These are phyloP conservation scores for Peromyscus attwateri DNA, from an alignment of 2,797 vertebrate genomes.

Conservation along the genomic window DNA sequence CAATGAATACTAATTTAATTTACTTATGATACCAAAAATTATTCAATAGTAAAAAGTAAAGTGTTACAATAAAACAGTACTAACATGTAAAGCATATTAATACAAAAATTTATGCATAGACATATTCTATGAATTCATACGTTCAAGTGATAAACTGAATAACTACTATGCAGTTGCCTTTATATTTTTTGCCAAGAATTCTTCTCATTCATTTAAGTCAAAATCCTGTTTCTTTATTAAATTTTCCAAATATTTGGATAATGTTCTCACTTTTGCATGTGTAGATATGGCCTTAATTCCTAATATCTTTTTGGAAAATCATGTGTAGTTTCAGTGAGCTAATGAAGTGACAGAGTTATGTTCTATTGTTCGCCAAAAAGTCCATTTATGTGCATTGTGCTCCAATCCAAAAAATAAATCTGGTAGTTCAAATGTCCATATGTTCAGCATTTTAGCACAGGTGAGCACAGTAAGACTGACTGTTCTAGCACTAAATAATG, in stretches of 20 bases:
- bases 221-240: constrained; percentile 14
- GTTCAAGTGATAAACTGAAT: neutral
- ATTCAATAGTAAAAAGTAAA: constrained; percentile 26
- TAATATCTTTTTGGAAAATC: neutral
- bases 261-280: constrained; percentile 49
- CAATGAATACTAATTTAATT: constrained; percentile 13
- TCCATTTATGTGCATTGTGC: neutral
- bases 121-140: neutral
- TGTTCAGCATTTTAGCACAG: neutral
- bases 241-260: constrained; percentile 44
- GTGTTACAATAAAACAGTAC: neutral
- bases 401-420: neutral
- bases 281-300: neutral
- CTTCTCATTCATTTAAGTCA: constrained; percentile 2
- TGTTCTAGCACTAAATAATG: neutral
- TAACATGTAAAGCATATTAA: neutral
- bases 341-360: neutral
- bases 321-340: fast-evolving
- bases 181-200: constrained; percentile 13
- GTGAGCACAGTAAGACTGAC: constrained; percentile 41
- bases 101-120: neutral
- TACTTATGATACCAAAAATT: neutral
- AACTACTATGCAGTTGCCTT: neutral
- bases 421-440: constrained; percentile 18
- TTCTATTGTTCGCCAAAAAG: constrained; percentile 8